Percentiles rank a stretch among this genome's conserved stretches.
Evolutionary conservation across 2,888 invertebrate genomes (phyloP).

Genomic region (Caenorhabditis sp.): DNA sequence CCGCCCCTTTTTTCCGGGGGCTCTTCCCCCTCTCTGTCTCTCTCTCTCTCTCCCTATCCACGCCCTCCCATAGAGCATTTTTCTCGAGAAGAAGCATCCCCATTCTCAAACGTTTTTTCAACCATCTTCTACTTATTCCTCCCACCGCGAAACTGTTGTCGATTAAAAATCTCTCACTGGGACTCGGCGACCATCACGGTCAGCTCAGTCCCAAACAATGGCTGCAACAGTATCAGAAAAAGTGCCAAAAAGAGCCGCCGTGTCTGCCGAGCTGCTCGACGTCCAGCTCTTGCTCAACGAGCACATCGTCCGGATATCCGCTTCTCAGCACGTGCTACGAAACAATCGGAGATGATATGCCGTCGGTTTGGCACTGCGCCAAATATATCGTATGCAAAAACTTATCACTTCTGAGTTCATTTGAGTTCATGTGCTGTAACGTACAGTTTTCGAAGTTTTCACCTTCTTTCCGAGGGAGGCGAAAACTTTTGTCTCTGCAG

Average conservation of each 20-base stretch:
- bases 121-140: constrained; percentile 2
- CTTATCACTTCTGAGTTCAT: neutral
- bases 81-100: neutral
- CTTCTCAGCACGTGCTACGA: constrained; percentile 23
- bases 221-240: constrained; percentile 56
- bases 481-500: constrained; percentile 15
- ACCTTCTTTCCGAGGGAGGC: constrained; percentile 25
- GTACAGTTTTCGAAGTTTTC: neutral
- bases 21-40: too few relatives aligned
- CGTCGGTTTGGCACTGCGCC: constrained; percentile 75
- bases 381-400: constrained; percentile 74
- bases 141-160: constrained; percentile 58
- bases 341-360: constrained; percentile 68
- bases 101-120: constrained; percentile 5
- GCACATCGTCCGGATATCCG: constrained; percentile 38
- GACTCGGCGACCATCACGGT: constrained; percentile 43
- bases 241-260: constrained; percentile 44
- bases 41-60: constrained; percentile 7
- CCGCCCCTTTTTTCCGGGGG: constrained; percentile 36
- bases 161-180: constrained; percentile 55
- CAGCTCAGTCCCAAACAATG: constrained; percentile 56
- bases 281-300: constrained; percentile 32
- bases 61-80: constrained; percentile 29
- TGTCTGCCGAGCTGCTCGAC: constrained; percentile 50
- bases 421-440: neutral